Conservation (phyloP, 2,113 vertebrate genomes). For the Megaptera novaeangliae region DNA sequence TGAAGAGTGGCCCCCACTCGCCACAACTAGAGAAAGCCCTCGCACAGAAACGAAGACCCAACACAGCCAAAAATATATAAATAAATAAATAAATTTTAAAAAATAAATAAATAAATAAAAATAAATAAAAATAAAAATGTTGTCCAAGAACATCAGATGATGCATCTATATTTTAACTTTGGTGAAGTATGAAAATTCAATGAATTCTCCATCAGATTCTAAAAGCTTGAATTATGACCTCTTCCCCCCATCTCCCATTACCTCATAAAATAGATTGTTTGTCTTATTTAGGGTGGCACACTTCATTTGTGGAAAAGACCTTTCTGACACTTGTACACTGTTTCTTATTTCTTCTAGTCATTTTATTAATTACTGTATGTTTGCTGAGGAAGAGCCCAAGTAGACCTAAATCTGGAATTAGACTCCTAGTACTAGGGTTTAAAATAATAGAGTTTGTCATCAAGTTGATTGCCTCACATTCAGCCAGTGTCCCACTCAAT, state of each 20-base stretch:
- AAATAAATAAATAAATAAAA: no score
- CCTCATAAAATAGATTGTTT: neutral
- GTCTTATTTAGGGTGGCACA: neutral
- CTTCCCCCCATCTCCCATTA: neutral
- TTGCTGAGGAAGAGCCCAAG: neutral
- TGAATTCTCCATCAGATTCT: neutral
- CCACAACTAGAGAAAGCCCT: no score
- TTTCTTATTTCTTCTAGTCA: neutral
- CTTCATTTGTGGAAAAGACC: neutral
- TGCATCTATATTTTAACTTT: neutral
- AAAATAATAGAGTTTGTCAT: conserved; percentile 19
- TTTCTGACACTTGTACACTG: neutral
- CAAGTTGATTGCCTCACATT: neutral
- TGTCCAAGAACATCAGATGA: neutral
- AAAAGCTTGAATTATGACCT: neutral
- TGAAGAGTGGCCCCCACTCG: no score
- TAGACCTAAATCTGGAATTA: neutral
- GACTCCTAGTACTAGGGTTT: neutral
- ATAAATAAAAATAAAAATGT: neutral
- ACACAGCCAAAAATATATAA: no score
- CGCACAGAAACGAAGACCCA: no score
- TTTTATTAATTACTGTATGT: neutral
- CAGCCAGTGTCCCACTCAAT: neutral
- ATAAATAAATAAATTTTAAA: no score
- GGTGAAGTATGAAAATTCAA: conserved; percentile 27